A percentile compares a stretch with the other conserved stretches of the same genome.
Evolutionary conservation across 2,888 invertebrate species (phyloP).

Genomic region (Dugesia japonica): DNA sequence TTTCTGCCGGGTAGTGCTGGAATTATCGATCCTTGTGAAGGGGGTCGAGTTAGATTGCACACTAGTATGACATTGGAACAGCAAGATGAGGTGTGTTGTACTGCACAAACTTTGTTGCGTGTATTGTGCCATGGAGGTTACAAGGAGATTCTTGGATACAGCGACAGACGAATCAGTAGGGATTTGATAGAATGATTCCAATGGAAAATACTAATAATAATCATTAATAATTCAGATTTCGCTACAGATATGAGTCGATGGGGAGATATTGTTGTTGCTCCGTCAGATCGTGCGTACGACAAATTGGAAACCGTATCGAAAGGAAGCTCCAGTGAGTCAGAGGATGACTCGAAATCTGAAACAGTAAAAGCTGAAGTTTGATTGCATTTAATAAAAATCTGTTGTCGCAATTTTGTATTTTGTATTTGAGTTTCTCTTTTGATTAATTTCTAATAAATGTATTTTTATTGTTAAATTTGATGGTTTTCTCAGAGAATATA

Average conservation of each 20-base stretch:
- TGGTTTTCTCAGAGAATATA: no score
- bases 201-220: no score
- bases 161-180: conserved; percentile 40
- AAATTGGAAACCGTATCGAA: conserved; percentile 58
- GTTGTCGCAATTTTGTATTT: no score
- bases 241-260: conserved; percentile 81
- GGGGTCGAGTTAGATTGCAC: conserved; percentile 68
- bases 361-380: conserved; percentile 6
- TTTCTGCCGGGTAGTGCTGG: conserved; percentile 70
- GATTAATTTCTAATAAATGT: no score
- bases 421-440: no score
- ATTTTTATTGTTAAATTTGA: no score
- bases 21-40: conserved; percentile 79
- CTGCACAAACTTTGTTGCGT: conserved; percentile 75
- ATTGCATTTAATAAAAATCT: conserved; percentile 35
- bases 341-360: conserved; percentile 38
- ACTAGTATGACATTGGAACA: conserved; percentile 74
- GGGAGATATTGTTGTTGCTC: conserved; percentile 86
- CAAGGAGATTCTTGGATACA: conserved; percentile 65
- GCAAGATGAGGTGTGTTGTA: conserved; percentile 71
- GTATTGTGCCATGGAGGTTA: conserved; percentile 76
- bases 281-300: conserved; percentile 79
- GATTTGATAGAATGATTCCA: no score
- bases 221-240: conserved; percentile 52
- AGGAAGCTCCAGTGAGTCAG: conserved; percentile 38